These are phyloP conservation scores for Salminus brasiliensis DNA, from an alignment of 2,113 vertebrate species.

Conservation along the genomic window DNA sequence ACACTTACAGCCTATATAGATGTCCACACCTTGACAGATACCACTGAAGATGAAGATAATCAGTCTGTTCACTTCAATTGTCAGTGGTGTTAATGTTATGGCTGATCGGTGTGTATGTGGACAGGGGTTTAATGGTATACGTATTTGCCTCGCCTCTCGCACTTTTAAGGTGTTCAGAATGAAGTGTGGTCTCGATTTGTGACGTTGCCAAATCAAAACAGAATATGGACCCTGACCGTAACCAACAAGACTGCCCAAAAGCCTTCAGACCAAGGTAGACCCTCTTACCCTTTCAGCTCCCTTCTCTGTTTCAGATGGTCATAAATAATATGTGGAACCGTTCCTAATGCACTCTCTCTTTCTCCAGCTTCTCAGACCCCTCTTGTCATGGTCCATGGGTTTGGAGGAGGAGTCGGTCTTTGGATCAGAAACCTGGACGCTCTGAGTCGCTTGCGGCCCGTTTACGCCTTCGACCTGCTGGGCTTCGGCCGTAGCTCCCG, in stretches of 20 bases:
- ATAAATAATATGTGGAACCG: too few relatives aligned
- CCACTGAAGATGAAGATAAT: too few relatives aligned
- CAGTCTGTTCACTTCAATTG: too few relatives aligned
- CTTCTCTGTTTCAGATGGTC: too few relatives aligned
- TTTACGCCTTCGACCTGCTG: constrained; percentile 85
- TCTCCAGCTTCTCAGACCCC: constrained; percentile 75
- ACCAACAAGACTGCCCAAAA: constrained; percentile 66
- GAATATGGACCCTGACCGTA: constrained; percentile 88
- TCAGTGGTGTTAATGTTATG: too few relatives aligned
- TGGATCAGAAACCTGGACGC: constrained; percentile 88
- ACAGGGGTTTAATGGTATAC: too few relatives aligned
- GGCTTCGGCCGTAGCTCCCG: constrained; percentile 89
- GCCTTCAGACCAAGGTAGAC: constrained; percentile 31
- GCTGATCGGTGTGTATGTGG: too few relatives aligned
- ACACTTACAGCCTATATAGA: too few relatives aligned
- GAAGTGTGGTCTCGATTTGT: constrained; percentile 85
- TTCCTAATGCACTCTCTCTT: background rate
- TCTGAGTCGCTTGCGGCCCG: constrained; percentile 73
- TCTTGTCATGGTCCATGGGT: constrained; percentile 90
- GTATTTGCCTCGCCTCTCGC: background rate
- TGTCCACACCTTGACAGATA: too few relatives aligned
- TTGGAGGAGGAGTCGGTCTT: constrained; percentile 87
- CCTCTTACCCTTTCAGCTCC: background rate
- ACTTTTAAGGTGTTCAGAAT: constrained; percentile 82
- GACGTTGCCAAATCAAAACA: constrained; percentile 81